These are phyloP conservation scores for Scolanthus callimorphus DNA, from an alignment of 92 coral and sea anemone species.

Conservation along the genomic window DNA sequence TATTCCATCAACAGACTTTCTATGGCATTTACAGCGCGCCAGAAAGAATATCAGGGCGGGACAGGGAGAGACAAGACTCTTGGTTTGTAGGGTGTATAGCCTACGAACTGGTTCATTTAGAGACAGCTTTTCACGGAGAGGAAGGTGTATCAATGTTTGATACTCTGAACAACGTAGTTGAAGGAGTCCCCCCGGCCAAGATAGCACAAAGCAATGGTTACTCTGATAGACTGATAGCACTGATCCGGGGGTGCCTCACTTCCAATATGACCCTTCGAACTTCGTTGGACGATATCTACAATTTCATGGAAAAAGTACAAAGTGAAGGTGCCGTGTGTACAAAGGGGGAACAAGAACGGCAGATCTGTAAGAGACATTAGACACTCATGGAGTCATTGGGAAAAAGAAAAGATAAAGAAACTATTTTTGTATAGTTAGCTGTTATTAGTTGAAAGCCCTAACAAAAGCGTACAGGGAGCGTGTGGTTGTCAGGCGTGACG, in stretches of 20 bases:
- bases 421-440: no score
- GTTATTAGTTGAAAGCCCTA: no score
- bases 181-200: constrained; percentile 58
- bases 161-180: constrained; percentile 51
- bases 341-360: no score
- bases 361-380: no score
- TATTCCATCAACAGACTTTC: constrained; percentile 42
- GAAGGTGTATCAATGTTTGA: constrained; percentile 45
- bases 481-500: no score
- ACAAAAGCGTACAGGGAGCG: no score
- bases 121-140: constrained; percentile 46
- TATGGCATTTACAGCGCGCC: constrained; percentile 71
- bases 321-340: no score
- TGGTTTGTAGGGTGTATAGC: constrained; percentile 72
- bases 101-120: constrained; percentile 50
- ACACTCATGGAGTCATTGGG: no score
- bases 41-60: constrained; percentile 57
- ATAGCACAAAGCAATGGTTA: constrained; percentile 30
- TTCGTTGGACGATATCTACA: constrained; percentile 36
- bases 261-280: constrained; percentile 47
- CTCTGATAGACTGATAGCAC: constrained; percentile 12
- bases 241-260: constrained; percentile 50
- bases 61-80: constrained; percentile 41
- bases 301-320: no score
- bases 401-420: no score